Evolutionary conservation across 2,888 invertebrate species (phyloP).

Genomic region (Polyommatus icarus): DNA sequence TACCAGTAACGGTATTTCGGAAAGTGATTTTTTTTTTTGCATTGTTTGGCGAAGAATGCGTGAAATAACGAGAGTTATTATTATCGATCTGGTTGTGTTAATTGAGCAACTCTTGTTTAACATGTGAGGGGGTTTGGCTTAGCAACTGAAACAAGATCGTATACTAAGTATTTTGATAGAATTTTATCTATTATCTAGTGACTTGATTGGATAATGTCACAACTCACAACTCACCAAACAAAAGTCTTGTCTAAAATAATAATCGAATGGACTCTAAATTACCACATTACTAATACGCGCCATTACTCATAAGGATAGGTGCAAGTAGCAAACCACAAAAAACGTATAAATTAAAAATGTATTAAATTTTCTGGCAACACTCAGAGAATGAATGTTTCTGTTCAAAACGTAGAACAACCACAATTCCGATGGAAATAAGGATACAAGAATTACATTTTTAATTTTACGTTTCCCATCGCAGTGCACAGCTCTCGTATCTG

Average conservation of each 20-base stretch:
- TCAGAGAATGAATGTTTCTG: neutral
- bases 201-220: neutral
- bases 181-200: neutral
- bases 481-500: neutral
- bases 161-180: neutral
- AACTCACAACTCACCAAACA: neutral
- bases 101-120: slow-evolving; percentile 14
- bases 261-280: no score
- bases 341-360: neutral
- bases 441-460: slow-evolving; percentile 6
- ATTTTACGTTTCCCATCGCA: slow-evolving; percentile 19
- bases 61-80: slow-evolving; percentile 30
- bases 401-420: neutral
- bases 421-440: slow-evolving; percentile 8
- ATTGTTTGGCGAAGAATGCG: slow-evolving; percentile 34
- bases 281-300: no score
- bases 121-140: neutral
- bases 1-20: slow-evolving; percentile 40
- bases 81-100: slow-evolving; percentile 26
- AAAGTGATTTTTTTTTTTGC: slow-evolving; percentile 38
- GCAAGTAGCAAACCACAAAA: neutral
- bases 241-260: no score
- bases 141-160: neutral
- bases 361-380: neutral
- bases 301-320: neutral